A percentile compares a stretch with the other conserved stretches of the same genome.
phyloP scores from a whole-genome alignment of 2,113 vertebrate species.

The Myotis lucifugus region DNA sequence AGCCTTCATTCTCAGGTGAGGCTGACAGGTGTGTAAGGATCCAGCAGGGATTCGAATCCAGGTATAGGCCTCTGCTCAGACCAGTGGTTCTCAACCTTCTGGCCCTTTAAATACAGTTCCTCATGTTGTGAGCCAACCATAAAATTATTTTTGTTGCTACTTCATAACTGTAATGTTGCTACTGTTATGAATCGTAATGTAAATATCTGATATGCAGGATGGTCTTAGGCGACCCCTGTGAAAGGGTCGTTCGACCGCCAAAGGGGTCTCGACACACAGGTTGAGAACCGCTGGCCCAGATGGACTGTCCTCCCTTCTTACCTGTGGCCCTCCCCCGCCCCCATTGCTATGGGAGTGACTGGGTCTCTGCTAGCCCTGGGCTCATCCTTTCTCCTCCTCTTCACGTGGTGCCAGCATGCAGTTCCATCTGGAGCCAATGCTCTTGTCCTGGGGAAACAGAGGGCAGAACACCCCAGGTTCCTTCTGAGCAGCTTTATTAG shows the following conservation, averaged over 20 bases:
- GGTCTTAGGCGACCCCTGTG: too few species aligned
- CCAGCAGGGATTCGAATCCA: background rate
- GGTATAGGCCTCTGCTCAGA: background rate
- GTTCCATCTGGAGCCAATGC: constrained; percentile 56
- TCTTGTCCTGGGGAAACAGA: constrained; percentile 60
- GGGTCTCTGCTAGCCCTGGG: background rate
- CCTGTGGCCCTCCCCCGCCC: background rate
- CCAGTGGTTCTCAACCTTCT: too few species aligned
- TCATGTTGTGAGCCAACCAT: too few species aligned
- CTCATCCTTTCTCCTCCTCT: background rate
- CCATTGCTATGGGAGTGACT: background rate
- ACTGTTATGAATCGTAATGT: too few species aligned
- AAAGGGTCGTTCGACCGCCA: too few species aligned
- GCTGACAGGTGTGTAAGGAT: background rate
- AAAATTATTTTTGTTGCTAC: too few species aligned
- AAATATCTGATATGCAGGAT: too few species aligned
- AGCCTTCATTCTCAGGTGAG: background rate
- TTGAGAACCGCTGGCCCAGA: background rate
- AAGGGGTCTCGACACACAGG: too few species aligned
- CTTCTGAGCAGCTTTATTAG: constrained; percentile 85
- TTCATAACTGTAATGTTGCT: too few species aligned
- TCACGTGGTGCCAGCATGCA: background rate
- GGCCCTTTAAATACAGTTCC: too few species aligned
- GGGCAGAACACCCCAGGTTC: constrained; percentile 72
- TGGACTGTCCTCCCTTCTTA: background rate